Conservation (phyloP, 2,888 invertebrate species). For the Ceriagrion tenellum region DNA sequence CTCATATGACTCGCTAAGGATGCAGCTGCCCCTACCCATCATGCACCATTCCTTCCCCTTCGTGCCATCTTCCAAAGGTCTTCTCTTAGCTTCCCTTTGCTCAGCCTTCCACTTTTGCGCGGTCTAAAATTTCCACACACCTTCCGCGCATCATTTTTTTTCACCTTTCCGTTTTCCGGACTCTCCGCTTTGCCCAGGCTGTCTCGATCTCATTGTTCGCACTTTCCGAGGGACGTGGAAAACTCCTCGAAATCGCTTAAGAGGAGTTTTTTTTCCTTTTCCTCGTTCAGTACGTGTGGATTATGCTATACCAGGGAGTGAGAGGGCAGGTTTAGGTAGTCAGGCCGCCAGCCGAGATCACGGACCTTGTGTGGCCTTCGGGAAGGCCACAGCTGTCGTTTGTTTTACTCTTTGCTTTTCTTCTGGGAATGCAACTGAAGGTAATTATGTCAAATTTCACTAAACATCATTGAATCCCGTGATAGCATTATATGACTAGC, state of each 20-base stretch:
- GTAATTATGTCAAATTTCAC: too few relatives aligned
- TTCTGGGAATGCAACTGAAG: too few relatives aligned
- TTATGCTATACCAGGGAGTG: neutral
- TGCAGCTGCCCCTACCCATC: constrained; percentile 64
- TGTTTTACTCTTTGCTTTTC: neutral
- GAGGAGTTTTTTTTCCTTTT: neutral
- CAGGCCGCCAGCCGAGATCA: neutral
- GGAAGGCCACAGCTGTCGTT: neutral
- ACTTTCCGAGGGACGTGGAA: constrained; percentile 1
- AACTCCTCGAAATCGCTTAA: constrained; percentile 16
- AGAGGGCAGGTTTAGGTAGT: neutral
- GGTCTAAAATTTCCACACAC: neutral
- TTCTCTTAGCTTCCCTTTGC: neutral
- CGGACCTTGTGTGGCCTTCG: neutral
- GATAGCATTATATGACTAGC: too few relatives aligned
- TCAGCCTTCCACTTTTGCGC: constrained; percentile 39
- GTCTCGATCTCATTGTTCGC: neutral
- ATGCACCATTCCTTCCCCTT: constrained; percentile 20
- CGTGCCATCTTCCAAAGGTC: neutral
- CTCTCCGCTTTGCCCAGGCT: neutral
- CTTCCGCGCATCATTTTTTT: neutral
- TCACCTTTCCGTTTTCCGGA: too few relatives aligned
- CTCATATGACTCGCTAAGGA: constrained; percentile 10
- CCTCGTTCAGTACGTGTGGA: neutral
- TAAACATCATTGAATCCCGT: too few relatives aligned